Base-by-base conservation (phyloP, 2,797 vertebrate species). In the Silurus aristotelis region DNA sequence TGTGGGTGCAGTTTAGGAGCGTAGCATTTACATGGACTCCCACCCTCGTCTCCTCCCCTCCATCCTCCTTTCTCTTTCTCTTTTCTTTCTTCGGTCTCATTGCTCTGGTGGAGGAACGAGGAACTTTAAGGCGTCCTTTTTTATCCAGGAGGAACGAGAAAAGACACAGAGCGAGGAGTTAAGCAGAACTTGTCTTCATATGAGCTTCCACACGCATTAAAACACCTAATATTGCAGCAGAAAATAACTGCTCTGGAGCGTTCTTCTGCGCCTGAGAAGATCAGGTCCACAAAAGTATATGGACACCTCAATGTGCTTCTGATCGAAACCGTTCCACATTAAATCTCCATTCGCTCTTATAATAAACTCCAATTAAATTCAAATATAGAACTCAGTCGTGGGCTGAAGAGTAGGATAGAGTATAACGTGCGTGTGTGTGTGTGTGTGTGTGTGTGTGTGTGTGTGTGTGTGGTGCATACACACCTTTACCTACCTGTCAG, bases 1-100 rank as follows among this genome's bases (percentile, higher is more conserved):
- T 89, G 87, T 89, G 88, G 88, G 79, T 80, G 87, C 70, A 76
- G 86, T 85, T 89, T 82, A 85, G 70, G 80, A 82, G 64, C 7
- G 68, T 20, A 63, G 81, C 85, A 80, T 90, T 89, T 87, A 87
- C 77, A 85, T 61, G 63, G 31, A 70, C 63, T 38, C 60, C 72
- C 76, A 9, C 75, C 68, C 46, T 80, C 66, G 56, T 80, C 85
- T 78, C 80, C 58, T 61, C 86, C 68, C 63, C n/a, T 77, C 46
- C 25, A 58, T 55, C 15, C 75, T 83, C 38, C 55, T 76, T 61
- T 80, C 48, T 58, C 22, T 61, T 38, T 38, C 55, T 73, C 83
- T 38, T 38, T 38, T 38, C 38, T 5, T 38, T 38, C 38, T 38
- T 66, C 52, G 70, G 38, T 83, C 31, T 38, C 87, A 64, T 87